Conservation (phyloP, 2,888 invertebrate species). For the Caenorhabditis drosophilae region DNA sequence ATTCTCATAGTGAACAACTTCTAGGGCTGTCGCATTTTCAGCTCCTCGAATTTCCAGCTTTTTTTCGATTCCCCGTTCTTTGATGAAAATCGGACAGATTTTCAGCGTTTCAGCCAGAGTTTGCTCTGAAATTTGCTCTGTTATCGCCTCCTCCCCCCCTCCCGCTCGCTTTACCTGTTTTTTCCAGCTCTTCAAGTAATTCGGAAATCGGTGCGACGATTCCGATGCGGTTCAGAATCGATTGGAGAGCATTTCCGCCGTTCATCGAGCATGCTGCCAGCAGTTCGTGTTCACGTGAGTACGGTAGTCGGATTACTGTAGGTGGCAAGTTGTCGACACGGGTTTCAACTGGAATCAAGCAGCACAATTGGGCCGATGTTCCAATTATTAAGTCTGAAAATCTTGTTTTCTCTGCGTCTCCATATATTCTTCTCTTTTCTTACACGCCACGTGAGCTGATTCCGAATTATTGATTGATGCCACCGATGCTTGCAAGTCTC, state of each 20-base stretch:
- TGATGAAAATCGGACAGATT: constrained; percentile 26
- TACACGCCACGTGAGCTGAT: constrained; percentile 24
- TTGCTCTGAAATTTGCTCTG: background rate
- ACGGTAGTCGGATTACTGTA: constrained; percentile 36
- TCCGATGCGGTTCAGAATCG: constrained; percentile 23
- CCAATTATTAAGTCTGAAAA: constrained; percentile 41
- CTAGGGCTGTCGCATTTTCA: no score
- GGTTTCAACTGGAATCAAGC: background rate
- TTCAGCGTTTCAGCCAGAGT: background rate
- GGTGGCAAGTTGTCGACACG: constrained; percentile 9
- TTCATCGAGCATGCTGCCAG: constrained; percentile 44
- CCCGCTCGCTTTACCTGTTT: background rate
- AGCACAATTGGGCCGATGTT: constrained; percentile 46
- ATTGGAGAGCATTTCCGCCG: constrained; percentile 43
- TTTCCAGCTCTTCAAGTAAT: constrained; percentile 11
- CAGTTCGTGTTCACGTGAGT: constrained; percentile 7
- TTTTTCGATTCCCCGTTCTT: constrained; percentile 19
- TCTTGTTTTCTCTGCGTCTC: background rate
- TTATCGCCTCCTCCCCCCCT: no score
- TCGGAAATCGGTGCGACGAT: no score
- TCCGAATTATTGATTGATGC: constrained; percentile 17
- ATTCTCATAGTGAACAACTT: no score
- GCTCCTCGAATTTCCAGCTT: background rate
- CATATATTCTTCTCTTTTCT: constrained; percentile 5
- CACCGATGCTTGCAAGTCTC: constrained; percentile 45